Percentiles rank a stretch among this genome's conserved stretches.
Evolutionary conservation across 2,113 vertebrate species (phyloP).

Genomic region (Rostratula benghalensis): DNA sequence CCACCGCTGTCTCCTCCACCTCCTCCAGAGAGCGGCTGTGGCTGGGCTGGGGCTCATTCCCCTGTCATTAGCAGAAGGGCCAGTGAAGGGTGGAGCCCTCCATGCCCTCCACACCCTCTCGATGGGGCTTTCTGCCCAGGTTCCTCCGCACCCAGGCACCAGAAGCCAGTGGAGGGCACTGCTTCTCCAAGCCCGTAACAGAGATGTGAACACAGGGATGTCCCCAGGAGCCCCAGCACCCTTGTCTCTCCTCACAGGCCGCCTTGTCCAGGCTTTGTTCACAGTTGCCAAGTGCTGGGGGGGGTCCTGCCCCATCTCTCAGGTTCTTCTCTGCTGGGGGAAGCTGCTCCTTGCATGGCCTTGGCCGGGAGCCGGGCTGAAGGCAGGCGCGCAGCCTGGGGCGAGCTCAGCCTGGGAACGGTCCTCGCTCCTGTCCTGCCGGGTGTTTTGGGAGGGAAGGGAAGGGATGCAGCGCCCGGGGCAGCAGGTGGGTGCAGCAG

Average conservation of each 20-base stretch:
- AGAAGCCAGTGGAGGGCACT: accelerated
- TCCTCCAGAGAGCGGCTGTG: accelerated
- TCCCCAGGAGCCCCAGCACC: not conserved
- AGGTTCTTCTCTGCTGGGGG: not conserved
- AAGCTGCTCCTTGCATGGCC: not conserved
- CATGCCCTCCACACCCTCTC: accelerated
- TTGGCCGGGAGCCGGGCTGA: accelerated
- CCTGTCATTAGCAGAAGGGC: not conserved
- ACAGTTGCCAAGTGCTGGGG: not conserved
- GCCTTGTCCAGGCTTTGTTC: accelerated
- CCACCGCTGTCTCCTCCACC: accelerated
- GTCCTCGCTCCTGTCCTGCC: not conserved
- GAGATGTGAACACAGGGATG: accelerated
- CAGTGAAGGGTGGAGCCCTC: not conserved
- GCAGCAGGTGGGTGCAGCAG: conserved; percentile 44
- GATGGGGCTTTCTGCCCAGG: accelerated
- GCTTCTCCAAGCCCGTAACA: not conserved
- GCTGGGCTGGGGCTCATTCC: not conserved
- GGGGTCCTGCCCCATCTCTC: accelerated
- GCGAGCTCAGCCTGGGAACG: conserved; percentile 11
- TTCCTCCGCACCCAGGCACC: not conserved
- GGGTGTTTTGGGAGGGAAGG: conserved; percentile 16
- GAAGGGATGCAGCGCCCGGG: conserved; percentile 33
- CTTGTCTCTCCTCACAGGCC: accelerated
- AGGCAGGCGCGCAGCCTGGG: not conserved